These are phyloP conservation scores for Tiaroga cobitis DNA, from an alignment of 2,797 vertebrate genomes.

Conservation along the genomic window DNA sequence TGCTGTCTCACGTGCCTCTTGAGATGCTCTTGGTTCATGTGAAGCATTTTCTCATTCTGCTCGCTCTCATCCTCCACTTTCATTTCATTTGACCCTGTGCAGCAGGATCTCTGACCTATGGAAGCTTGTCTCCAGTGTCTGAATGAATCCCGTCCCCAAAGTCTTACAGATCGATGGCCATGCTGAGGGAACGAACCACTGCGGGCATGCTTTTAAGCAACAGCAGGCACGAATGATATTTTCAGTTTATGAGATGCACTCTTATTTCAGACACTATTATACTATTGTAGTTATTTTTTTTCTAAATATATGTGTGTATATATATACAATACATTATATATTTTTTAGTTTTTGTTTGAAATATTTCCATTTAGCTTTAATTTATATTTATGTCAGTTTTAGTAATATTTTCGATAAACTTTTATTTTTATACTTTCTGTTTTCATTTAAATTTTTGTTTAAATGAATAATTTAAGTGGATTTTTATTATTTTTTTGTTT, in stretches of 20 bases:
- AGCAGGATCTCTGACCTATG: conserved; percentile 50
- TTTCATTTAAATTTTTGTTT: not conserved
- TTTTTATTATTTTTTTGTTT: not conserved
- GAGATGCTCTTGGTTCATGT: conserved; percentile 50
- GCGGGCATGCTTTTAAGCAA: not conserved
- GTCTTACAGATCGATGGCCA: conserved; percentile 41
- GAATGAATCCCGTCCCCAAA: conserved; percentile 45
- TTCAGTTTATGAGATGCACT: not conserved
- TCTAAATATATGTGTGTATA: not conserved
- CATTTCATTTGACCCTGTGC: conserved; percentile 53
- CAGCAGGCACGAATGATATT: not conserved
- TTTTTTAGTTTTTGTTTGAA: not conserved
- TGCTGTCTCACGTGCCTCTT: conserved; percentile 18
- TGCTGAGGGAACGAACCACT: not conserved
- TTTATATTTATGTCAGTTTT: not conserved
- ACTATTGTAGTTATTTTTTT: not conserved
- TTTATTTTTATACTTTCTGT: not conserved
- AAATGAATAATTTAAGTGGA: not conserved
- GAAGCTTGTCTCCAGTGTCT: conserved; percentile 27
- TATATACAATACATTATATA: too few relatives aligned
- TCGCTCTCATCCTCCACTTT: conserved; percentile 50
- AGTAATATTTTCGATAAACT: not conserved
- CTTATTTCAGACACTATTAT: not conserved
- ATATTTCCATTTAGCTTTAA: not conserved
- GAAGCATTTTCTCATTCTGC: conserved; percentile 58